Evolutionary conservation across 1,140 invertebrate genomes (phyloP).

Genomic region (Pseudomyrmex gracilis): DNA sequence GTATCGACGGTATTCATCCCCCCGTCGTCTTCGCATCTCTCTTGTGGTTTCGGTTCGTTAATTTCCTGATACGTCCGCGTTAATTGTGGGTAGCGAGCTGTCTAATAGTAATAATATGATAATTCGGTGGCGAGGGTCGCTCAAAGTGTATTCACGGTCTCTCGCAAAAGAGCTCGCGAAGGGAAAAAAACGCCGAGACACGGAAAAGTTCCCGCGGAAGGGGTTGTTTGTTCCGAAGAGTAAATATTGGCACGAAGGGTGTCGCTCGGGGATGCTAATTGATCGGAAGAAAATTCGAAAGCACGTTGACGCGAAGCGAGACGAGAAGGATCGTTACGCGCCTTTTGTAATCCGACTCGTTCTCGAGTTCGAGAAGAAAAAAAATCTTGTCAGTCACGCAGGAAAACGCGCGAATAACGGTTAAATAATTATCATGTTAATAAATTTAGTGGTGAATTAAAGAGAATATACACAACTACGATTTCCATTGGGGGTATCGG

Average conservation of each 20-base stretch:
- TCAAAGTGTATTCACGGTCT: slow-evolving; percentile 25
- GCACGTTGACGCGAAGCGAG: slow-evolving; percentile 30
- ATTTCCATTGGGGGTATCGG: not conserved
- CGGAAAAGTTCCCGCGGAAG: slow-evolving; percentile 42
- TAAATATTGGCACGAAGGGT: slow-evolving; percentile 77
- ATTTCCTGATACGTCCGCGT: slow-evolving; percentile 80
- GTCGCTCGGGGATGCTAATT: slow-evolving; percentile 74
- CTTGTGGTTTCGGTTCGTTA: slow-evolving; percentile 79
- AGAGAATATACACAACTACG: not conserved
- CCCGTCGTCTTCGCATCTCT: not conserved
- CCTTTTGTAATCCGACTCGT: slow-evolving; percentile 31
- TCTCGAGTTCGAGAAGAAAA: not conserved
- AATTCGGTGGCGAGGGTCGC: slow-evolving; percentile 71
- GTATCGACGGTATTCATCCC: slow-evolving; percentile 13
- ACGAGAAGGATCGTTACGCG: slow-evolving; percentile 39
- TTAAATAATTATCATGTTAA: slow-evolving; percentile 50
- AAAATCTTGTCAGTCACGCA: not conserved
- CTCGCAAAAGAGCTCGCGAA: not conserved
- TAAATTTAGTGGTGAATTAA: slow-evolving; percentile 29
- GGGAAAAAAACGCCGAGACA: slow-evolving; percentile 41
- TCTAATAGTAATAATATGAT: slow-evolving; percentile 85
- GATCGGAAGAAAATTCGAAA: slow-evolving; percentile 65
- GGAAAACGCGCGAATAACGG: slow-evolving; percentile 36
- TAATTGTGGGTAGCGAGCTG: slow-evolving; percentile 84
- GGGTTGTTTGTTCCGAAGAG: slow-evolving; percentile 75